Base-by-base conservation (phyloP, 2,888 invertebrate genomes). In the Aplocera efformata region DNA sequence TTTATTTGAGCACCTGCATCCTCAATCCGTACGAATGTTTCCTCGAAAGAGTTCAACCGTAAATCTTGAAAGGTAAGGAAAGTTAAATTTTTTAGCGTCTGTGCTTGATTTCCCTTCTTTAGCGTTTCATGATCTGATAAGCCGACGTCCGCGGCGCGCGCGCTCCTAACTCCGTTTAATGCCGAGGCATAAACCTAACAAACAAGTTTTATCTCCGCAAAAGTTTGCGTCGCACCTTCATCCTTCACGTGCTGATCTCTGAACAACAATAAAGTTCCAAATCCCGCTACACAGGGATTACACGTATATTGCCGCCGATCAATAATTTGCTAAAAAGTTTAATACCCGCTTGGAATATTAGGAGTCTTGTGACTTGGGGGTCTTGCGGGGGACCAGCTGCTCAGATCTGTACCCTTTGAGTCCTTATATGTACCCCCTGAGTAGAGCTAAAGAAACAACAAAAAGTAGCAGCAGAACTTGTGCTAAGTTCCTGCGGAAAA, bases 161-260 rank as follows among this genome's bases (percentile, higher is more conserved):
- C 48, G 53, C 58, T 50, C 53, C 53, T 61, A 63, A 67, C 60
- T 67, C 56, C 54, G 62, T 56, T 63, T 72, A 72, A 69, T 69
- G 67, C 63, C 55, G 56, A 63, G 55, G 61, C 63, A 69, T 69
- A 72, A 64, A 84, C 72, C 72, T 78, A 78, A 77, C 76, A 80
- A 81, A 81, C 81, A 85, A 84, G 79, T 82, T 80, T 83, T 83
- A 84, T 81, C 84, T 75, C 63, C 62, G 61, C 65, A 58, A 62
- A 78, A 81, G 77, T 81, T 82, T 56, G 59, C 63, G 66, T 68
- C 69, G 68, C 77, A 81, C 82, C 82, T 84, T 82, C 79, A 84
- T 83, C 82, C 79, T 76, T 79, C 82, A 79, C 79, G 79, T 74
- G 67, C 71, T 77, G 74, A 75, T 79, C 79, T 79, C 72, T 65